A percentile compares a stretch with the other conserved stretches of the same genome.
Evolutionary conservation across 1,140 invertebrate species (phyloP).

Genomic region (Procambarus clarkii): DNA sequence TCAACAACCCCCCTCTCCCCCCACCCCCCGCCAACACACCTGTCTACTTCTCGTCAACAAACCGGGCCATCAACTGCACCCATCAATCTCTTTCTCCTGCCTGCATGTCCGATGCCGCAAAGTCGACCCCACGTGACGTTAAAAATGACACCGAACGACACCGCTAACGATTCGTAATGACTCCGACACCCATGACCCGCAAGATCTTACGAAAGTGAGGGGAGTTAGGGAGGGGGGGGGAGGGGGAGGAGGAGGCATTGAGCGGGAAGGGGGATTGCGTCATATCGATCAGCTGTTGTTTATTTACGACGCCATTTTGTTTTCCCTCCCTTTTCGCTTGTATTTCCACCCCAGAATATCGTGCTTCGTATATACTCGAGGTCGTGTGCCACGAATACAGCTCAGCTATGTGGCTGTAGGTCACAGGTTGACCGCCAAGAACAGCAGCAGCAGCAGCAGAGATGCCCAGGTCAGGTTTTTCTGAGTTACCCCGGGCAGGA

Average conservation of each 20-base stretch:
- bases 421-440: not conserved
- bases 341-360: not conserved
- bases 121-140: no score
- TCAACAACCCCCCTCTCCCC: no score
- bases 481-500: not conserved
- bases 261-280: not conserved
- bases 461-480: not conserved
- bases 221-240: no score
- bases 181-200: not conserved
- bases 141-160: no score
- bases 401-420: not conserved
- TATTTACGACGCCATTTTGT: not conserved
- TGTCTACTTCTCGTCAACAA: not conserved
- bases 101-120: no score
- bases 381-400: no score
- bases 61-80: no score
- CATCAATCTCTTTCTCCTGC: no score
- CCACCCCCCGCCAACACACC: not conserved
- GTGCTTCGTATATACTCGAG: no score
- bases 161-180: no score
- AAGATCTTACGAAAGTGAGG: not conserved
- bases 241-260: no score
- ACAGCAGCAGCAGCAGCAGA: not conserved
- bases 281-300: not conserved
- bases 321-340: not conserved